A percentile compares a stretch with the other conserved stretches of the same genome.
These are phyloP conservation scores for Tigriopus californicus DNA, from an alignment of 2,888 invertebrate species.

Conservation along the genomic window DNA sequence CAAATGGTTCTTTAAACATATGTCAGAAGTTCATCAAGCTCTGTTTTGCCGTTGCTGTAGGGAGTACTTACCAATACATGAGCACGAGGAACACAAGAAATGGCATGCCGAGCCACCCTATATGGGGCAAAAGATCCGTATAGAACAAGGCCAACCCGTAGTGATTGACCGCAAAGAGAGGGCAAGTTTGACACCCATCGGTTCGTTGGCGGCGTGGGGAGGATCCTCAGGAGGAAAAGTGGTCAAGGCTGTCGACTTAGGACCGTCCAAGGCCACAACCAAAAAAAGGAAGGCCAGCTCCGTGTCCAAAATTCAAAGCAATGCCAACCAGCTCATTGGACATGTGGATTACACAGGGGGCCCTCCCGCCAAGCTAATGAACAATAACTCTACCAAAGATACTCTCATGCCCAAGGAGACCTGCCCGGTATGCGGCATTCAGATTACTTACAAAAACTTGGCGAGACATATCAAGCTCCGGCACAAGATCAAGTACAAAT, in stretches of 20 bases:
- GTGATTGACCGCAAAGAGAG: slow-evolving; percentile 14
- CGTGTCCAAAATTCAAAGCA: neutral
- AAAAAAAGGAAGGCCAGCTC: neutral
- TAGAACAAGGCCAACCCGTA: slow-evolving; percentile 8
- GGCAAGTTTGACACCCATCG: slow-evolving; percentile 13
- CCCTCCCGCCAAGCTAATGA: neutral
- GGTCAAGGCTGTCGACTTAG: slow-evolving; percentile 10
- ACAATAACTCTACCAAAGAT: slow-evolving; percentile 5
- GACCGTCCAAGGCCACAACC: neutral
- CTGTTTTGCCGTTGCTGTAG: slow-evolving; percentile 15
- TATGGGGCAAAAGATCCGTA: slow-evolving; percentile 15
- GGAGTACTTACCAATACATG: slow-evolving; percentile 11
- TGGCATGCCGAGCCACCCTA: slow-evolving; percentile 15
- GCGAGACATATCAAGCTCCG: slow-evolving; percentile 13
- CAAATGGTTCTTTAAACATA: slow-evolving; percentile 16
- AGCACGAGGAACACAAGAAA: slow-evolving; percentile 9
- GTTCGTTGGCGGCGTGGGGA: slow-evolving; percentile 15
- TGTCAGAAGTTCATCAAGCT: slow-evolving; percentile 15
- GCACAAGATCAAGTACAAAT: slow-evolving; percentile 15
- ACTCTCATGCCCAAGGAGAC: slow-evolving; percentile 14
- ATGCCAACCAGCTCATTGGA: neutral
- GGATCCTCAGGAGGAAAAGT: slow-evolving; percentile 13
- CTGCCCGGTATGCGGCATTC: slow-evolving; percentile 13
- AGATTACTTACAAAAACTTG: slow-evolving; percentile 14
- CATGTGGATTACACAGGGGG: neutral